These are phyloP conservation scores for Aphidoletes aphidimyza DNA, from an alignment of 2,888 invertebrate species.

Conservation along the genomic window DNA sequence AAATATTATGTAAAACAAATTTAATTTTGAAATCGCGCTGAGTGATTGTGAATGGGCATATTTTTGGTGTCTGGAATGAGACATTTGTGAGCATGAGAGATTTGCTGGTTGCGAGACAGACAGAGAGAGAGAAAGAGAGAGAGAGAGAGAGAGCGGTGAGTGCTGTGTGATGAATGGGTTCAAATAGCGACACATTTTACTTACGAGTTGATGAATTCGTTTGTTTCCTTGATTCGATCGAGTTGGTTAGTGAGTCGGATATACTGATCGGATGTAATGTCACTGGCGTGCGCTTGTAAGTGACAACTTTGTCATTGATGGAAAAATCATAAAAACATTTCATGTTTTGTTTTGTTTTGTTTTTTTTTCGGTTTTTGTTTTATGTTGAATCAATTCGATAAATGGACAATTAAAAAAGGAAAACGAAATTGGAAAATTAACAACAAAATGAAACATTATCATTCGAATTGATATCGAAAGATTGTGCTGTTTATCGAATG, in stretches of 20 bases:
- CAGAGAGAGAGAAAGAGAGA: too few relatives aligned
- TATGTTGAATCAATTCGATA: not conserved
- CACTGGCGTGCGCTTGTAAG: conserved; percentile 80
- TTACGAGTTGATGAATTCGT: conserved; percentile 44
- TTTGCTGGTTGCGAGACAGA: too few relatives aligned
- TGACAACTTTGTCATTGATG: conserved; percentile 74
- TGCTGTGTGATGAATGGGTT: not conserved
- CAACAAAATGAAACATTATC: too few relatives aligned
- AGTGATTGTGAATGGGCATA: too few relatives aligned
- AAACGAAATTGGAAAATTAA: too few relatives aligned
- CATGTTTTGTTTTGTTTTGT: not conserved
- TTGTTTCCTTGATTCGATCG: conserved; percentile 54
- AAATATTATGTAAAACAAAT: too few relatives aligned
- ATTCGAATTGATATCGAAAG: too few relatives aligned
- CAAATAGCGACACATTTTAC: not conserved
- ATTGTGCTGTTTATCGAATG: too few relatives aligned
- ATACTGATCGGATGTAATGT: conserved; percentile 58
- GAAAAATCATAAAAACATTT: conserved; percentile 58
- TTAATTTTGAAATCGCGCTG: too few relatives aligned
- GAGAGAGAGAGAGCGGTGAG: not conserved
- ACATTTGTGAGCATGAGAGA: too few relatives aligned
- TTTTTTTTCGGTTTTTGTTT: not conserved
- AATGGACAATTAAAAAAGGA: too few relatives aligned
- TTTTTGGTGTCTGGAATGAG: too few relatives aligned
- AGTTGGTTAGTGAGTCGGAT: conserved; percentile 43